Conservation (phyloP, 2,888 invertebrate genomes). For the Phortica okadai region DNA sequence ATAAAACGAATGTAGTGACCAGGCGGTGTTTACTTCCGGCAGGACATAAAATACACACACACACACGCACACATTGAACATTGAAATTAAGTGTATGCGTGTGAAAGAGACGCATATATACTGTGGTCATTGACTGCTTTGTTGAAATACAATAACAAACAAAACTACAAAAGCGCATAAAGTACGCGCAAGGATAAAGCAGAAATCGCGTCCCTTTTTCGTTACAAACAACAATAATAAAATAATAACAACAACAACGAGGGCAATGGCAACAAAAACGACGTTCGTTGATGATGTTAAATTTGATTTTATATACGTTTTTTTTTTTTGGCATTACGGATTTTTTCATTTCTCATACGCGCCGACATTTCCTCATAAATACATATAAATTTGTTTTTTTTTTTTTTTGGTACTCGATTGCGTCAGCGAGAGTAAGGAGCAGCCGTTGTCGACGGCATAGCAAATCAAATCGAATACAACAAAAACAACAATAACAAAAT, state of each 20-base stretch:
- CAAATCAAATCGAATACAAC: conserved; percentile 19
- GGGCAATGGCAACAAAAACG: not conserved
- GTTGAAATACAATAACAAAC: conserved; percentile 61
- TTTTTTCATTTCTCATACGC: not conserved
- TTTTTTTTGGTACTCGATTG: conserved; percentile 6
- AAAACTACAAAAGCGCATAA: conserved; percentile 45
- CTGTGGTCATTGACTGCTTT: conserved; percentile 69
- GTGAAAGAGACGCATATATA: conserved; percentile 18
- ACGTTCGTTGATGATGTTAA: not conserved
- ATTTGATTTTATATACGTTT: not conserved
- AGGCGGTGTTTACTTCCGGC: conserved; percentile 66
- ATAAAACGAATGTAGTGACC: conserved; percentile 52
- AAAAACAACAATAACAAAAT: conserved; percentile 3
- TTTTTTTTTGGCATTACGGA: not conserved
- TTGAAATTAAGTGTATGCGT: not conserved
- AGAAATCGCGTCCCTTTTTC: conserved; percentile 66
- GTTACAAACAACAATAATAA: not conserved
- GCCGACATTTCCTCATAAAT: not conserved
- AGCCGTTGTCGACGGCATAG: conserved; percentile 7
- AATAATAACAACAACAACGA: not conserved
- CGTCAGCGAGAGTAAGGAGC: not conserved
- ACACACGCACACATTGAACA: conserved; percentile 35
- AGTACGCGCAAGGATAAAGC: conserved; percentile 50
- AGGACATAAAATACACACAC: conserved; percentile 56
- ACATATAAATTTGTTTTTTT: not conserved